A percentile compares a stretch with the other conserved stretches of the same genome.
phyloP scores from a whole-genome alignment of 2,797 vertebrate genomes.

The Clarias platycephalus region DNA sequence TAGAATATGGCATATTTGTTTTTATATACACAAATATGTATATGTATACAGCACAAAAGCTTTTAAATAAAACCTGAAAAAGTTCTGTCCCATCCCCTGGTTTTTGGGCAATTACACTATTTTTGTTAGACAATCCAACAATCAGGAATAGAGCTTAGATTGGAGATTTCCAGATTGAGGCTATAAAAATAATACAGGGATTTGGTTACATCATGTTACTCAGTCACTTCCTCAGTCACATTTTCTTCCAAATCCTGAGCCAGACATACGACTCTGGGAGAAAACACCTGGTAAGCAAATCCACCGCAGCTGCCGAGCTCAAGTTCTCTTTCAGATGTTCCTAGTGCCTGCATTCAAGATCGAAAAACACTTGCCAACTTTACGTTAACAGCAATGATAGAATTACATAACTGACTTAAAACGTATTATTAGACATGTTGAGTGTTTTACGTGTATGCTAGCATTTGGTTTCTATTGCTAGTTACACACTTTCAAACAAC shows the following conservation, averaged over 20 bases:
- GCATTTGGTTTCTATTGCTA: not conserved
- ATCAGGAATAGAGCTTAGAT: not conserved
- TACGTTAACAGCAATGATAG: not conserved
- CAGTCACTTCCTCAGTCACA: not conserved
- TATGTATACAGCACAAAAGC: too few species aligned
- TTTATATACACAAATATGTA: too few species aligned
- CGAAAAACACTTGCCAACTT: not conserved
- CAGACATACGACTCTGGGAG: not conserved
- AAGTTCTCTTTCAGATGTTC: not conserved
- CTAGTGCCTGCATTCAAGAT: not conserved
- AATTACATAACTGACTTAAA: not conserved
- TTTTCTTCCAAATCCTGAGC: not conserved
- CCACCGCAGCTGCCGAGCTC: not conserved
- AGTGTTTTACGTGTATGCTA: not conserved
- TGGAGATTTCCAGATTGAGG: not conserved
- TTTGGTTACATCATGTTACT: not conserved
- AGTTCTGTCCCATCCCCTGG: too few species aligned
- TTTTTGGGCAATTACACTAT: too few species aligned
- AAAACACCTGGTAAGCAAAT: not conserved
- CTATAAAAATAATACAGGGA: not conserved
- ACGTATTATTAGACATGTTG: not conserved
- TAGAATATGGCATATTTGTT: too few species aligned
- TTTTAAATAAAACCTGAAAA: too few species aligned
- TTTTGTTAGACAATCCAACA: too few species aligned
- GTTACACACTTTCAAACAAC: not conserved